Base-by-base conservation (phyloP, 2,888 invertebrate species). In the Pheosia tremula region DNA sequence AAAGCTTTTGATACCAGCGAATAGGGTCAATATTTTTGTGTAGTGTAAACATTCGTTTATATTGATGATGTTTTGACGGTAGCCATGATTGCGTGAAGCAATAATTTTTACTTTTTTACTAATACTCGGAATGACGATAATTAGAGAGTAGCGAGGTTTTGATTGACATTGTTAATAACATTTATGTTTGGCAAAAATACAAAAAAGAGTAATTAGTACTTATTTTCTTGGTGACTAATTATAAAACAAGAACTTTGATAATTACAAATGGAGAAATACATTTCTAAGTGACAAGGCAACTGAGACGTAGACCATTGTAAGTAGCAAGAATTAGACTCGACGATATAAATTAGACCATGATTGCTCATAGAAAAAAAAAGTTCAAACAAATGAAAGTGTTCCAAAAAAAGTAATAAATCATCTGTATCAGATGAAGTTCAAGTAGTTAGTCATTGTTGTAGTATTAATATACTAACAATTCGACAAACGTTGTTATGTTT, bases 381-480 rank as follows among this genome's bases (percentile, higher is more conserved):
- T 91, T 88, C 89, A 89, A 90, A 90, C 79, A 80, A 82, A 80
- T 58, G 71, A 80, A 84, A 82, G 83, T 84, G 82, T 87, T 87
- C 83, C 80, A 84, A 85, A 87, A 85, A 73, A 78, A 71, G 71
- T 68, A 55, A 55, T 55, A 39, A 37, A 84, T 87, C 91, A 86
- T 93, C 93, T 93, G 93, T 90, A 93, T 93, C 93, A 93, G 93
- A 92, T 91, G 93, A 86, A 83, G 88, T 91, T 89, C 89, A 91
- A 89, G 75, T 91, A 90, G 84, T 78, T 84, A 83, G 80, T 79
- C 72, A 80, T 78, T 83, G 80, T 81, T 83, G 75, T 90, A 87
- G 83, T 84, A 83, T 84, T 85, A 86, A 82, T 71, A 41, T 87
- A 92, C 90, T 90, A 90, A 91, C 89, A 85, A 80, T 79, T 77